Base-by-base conservation (phyloP, 2,888 invertebrate species). In the Uropetala carovei region DNA sequence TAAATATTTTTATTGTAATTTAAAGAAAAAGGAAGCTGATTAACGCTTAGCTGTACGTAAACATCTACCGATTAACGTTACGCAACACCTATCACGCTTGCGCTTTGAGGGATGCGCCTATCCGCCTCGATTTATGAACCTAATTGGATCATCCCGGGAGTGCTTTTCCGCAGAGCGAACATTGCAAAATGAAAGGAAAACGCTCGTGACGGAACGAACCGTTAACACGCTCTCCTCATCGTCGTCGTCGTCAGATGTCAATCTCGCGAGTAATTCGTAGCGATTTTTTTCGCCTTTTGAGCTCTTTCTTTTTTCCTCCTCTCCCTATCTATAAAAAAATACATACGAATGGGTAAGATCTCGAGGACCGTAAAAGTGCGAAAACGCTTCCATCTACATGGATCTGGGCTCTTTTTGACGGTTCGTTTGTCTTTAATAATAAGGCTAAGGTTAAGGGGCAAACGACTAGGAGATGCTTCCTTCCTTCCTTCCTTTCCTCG, bases 81-180 rank as follows among this genome's bases (percentile, higher is more conserved):
- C 27, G 75, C 27, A 75, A 75, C 5, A 11, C 11, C 27, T 5
- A 7, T 0, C 75, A 27, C 10, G 75, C 75, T 75, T 27, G 75
- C 27, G 75, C 27, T 27, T 27, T 27, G 27, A 14, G 75, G 11
- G 75, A 75, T 27, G 27, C 75, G 27, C 75, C 75, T 13, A 75
- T 27, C 22, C 75, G 75, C 75, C 75, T 27, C 75, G 75, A 75
- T 75, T 75, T 75, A 75, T n/a, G 22, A 75, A 75, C 75, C 27
- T 27, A 75, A 75, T 75, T 75, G 75, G 22, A 27, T 27, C 22
- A 13, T 9, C 22, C 13, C 22, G 13, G 75, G 18, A 75, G 75
- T 27, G 27, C 22, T 75, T 75, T 43, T 27, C 22, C 75, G 75
- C 75, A 22, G 18, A 75, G 22, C 43, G 43, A 43, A 43, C 43